phyloP scores from a whole-genome alignment of 2,888 invertebrate species.

The Hemicrepidius hirtus region DNA sequence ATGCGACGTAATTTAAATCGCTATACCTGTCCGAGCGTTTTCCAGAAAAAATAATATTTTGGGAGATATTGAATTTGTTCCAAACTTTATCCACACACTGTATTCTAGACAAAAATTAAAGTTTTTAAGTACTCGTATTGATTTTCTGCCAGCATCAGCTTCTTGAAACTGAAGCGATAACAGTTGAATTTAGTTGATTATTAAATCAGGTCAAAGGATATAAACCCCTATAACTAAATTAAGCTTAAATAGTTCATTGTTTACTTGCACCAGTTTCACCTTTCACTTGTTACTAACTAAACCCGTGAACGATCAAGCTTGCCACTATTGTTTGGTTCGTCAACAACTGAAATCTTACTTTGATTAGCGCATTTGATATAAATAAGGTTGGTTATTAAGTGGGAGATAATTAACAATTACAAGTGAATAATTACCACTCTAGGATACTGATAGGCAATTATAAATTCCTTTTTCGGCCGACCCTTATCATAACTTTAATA shows the following conservation, averaged over 20 bases:
- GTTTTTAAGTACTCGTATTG: no score
- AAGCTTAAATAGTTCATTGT: conserved; percentile 5
- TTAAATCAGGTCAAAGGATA: conserved; percentile 5
- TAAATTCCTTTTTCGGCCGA: conserved; percentile 11
- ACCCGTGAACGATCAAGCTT: not conserved
- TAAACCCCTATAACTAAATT: conserved; percentile 5
- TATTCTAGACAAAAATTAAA: no score
- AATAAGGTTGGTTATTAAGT: conserved; percentile 16
- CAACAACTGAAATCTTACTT: not conserved
- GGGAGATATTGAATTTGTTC: no score
- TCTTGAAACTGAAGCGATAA: not conserved
- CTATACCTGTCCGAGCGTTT: no score
- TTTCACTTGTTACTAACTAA: not conserved
- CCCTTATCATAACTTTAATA: conserved; percentile 25
- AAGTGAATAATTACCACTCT: conserved; percentile 12
- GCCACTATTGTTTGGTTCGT: not conserved
- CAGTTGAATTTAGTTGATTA: not conserved
- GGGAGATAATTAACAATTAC: conserved; percentile 27
- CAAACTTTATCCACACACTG: no score
- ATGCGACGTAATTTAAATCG: no score
- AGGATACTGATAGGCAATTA: conserved; percentile 20
- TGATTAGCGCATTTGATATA: conserved; percentile 11
- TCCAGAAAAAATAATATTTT: no score
- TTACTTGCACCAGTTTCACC: not conserved
- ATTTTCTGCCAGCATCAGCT: not conserved